Percentiles rank a stretch among this genome's conserved stretches.
Evolutionary conservation across 2,113 vertebrate genomes (phyloP).

Genomic region (Nothobranchius furzeri): DNA sequence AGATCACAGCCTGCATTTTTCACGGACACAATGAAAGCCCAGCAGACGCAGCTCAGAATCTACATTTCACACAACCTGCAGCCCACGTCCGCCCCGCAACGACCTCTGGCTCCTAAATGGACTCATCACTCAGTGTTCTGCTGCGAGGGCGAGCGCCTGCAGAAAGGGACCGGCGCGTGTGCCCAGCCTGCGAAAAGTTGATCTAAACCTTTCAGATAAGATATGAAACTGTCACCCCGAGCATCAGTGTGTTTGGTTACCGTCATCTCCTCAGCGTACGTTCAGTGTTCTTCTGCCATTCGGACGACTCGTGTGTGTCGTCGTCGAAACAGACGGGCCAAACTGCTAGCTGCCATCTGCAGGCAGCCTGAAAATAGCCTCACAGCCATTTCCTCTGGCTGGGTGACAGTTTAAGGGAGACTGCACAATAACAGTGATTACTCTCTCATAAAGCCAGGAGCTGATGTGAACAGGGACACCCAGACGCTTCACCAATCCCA

Average conservation of each 20-base stretch:
- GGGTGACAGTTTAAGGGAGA: conserved; percentile 29
- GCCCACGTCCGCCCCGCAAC: conserved; percentile 28
- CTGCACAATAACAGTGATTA: conserved; percentile 56
- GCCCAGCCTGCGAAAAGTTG: neutral
- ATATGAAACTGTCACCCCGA: no score
- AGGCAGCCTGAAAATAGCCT: conserved; percentile 45
- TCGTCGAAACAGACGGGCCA: conserved; percentile 6
- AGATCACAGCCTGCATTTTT: conserved; percentile 70
- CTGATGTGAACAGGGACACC: neutral
- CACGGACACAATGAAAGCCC: conserved; percentile 61
- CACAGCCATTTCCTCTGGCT: conserved; percentile 35
- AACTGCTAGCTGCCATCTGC: conserved; percentile 33
- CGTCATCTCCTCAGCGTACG: neutral
- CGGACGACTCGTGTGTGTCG: neutral
- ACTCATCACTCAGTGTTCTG: conserved; percentile 35
- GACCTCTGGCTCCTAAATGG: conserved; percentile 34
- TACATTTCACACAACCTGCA: conserved; percentile 62
- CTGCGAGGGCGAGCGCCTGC: conserved; percentile 22
- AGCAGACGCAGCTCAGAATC: conserved; percentile 46
- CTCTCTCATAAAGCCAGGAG: conserved; percentile 36
- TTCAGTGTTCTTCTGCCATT: neutral
- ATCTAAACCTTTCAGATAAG: neutral
- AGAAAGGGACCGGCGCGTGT: neutral
- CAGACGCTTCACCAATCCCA: neutral
- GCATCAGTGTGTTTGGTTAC: no score